Base-by-base conservation (phyloP, 2,797 vertebrate genomes). In the Euthynnus affinis region DNA sequence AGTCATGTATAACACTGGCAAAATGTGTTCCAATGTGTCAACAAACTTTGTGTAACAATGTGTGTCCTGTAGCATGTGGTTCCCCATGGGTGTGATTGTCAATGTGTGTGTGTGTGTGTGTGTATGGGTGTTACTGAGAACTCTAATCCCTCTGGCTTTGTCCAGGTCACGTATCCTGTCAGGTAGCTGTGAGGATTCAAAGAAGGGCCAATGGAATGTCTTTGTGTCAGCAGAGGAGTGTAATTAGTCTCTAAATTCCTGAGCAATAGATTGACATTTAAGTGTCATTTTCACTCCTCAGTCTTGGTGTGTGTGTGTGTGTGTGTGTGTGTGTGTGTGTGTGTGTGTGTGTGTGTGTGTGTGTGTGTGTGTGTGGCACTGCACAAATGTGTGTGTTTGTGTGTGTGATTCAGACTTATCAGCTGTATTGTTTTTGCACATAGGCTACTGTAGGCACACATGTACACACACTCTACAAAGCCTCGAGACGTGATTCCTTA, bases 221-320 rank as follows among this genome's bases (percentile, higher is more conserved):
- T 91, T 89, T 90, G 75, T 84, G 81, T 90, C 82, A 85, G 85
- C 87, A 88, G 65, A 86, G 32, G 34, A 64, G 59, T 76, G 73
- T 91, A 90, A 92, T 93, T 92, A 93, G 86, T 82, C 70, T 71
- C 70, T 76, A 65, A 84, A 81, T 89, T 91, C 78, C 78, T 83
- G 80, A 85, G 80, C 80, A 57, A 27, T 44, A 78, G 66, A 88
- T 70, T 92, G 89, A 91, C 90, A 92, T 92, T 88, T 87, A 87
- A 82, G 78, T 80, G 77, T 87, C 71, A 76, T 82, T 88, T 34
- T 10, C 53, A 71, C 71, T 74, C 32, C 14, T 53, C 12, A 25
- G 48, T 76, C 29, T 52, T 23, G 9, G n/a, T 67, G 7, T 69
- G 13, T 40, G 52, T 27, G n/a, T n/a, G n/a, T n/a, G n/a, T n/a